Conservation (phyloP, 2,113 vertebrate species). For the Equus quagga region DNA sequence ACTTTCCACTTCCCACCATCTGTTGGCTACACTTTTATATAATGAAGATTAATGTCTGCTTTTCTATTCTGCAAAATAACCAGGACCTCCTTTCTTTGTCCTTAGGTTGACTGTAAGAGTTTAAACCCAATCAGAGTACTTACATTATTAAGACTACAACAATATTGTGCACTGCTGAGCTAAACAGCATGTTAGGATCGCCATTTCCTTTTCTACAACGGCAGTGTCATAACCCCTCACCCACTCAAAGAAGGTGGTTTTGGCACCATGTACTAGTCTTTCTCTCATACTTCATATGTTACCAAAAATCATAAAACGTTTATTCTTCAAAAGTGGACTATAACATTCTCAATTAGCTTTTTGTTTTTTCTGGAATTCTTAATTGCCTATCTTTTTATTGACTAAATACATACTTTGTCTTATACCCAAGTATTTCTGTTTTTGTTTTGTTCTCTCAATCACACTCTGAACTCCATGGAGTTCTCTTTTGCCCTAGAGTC, state of each 20-base stretch:
- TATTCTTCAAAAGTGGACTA: background rate
- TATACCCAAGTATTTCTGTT: background rate
- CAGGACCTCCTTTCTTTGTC: conserved; percentile 22
- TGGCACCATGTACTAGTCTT: background rate
- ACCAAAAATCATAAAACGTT: background rate
- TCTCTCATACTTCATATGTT: background rate
- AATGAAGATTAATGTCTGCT: background rate
- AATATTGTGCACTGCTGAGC: background rate
- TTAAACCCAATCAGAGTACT: background rate
- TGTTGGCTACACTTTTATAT: conserved; percentile 4
- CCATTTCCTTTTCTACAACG: background rate
- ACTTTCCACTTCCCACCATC: background rate
- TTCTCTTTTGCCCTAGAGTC: background rate
- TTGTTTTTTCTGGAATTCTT: background rate
- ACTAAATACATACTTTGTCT: background rate
- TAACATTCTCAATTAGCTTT: background rate
- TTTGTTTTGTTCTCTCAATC: background rate
- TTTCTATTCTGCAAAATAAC: background rate
- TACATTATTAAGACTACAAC: background rate
- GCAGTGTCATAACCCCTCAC: background rate
- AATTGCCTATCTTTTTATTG: background rate
- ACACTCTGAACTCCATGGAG: background rate
- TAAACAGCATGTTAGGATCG: background rate
- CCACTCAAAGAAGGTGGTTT: background rate
- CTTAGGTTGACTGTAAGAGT: background rate